phyloP scores from a whole-genome alignment of 2,797 vertebrate genomes.

The Sebastes vulpes region DNA sequence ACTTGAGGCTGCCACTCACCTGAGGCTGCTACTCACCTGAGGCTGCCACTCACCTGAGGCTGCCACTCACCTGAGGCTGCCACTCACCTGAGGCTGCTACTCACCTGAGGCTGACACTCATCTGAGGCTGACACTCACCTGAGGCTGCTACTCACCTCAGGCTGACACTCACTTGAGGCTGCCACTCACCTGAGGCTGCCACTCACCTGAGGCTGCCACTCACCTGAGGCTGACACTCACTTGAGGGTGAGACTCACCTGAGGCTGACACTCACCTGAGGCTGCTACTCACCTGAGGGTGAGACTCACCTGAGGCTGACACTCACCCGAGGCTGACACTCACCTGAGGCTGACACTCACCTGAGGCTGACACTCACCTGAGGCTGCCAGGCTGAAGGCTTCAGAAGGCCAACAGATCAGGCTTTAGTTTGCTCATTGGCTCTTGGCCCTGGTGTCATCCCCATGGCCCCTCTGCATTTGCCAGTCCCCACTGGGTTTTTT shows the following conservation, averaged over 20 bases:
- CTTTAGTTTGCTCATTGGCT: constrained; percentile 13
- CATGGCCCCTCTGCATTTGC: neutral
- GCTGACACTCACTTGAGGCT: neutral
- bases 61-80: too few relatives aligned
- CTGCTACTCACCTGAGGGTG: too few relatives aligned
- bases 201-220: too few relatives aligned
- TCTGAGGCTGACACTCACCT: neutral
- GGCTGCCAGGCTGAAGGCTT: constrained; percentile 4
- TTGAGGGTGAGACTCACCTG: too few relatives aligned
- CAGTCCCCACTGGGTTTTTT: constrained; percentile 59
- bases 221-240: too few relatives aligned
- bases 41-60: too few relatives aligned
- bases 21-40: too few relatives aligned
- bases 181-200: too few relatives aligned
- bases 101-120: neutral
- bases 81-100: too few relatives aligned
- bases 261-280: neutral
- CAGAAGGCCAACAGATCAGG: neutral
- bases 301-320: too few relatives aligned
- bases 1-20: neutral
- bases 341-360: too few relatives aligned
- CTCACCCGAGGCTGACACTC: rapidly evolving
- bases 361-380: neutral
- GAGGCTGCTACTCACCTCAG: too few relatives aligned
- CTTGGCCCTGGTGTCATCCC: constrained; percentile 11